Evolutionary conservation across 1,140 invertebrate species (phyloP).

Genomic region (Agrypnia vestita): DNA sequence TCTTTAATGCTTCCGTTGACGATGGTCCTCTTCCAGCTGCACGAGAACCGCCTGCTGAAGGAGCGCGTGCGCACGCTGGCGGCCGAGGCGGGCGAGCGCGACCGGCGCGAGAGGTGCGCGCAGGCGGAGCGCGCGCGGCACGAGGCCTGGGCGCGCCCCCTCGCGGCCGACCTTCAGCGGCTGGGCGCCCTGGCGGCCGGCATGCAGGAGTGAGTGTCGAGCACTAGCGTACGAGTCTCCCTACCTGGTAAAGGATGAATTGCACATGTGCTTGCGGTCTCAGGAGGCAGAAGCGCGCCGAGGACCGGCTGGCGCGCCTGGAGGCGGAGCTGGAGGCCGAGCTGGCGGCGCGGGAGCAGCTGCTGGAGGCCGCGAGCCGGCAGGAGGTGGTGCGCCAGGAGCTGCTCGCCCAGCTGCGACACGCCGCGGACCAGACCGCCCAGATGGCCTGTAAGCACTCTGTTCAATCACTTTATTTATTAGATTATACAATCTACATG

Average conservation of each 20-base stretch:
- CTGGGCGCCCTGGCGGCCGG: constrained; percentile 4
- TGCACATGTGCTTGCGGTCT: background rate
- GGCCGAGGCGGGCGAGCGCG: background rate
- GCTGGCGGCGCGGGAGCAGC: background rate
- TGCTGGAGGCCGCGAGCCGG: background rate
- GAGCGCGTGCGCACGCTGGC: background rate
- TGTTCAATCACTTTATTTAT: too few species aligned
- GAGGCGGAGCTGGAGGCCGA: constrained; percentile 12
- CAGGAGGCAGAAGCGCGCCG: constrained; percentile 12
- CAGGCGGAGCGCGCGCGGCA: background rate
- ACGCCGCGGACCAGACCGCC: background rate
- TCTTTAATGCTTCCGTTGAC: too few species aligned
- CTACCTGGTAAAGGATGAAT: too few species aligned
- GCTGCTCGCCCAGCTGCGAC: constrained; percentile 9
- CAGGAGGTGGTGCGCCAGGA: background rate
- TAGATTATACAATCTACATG: too few species aligned
- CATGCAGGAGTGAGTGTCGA: background rate
- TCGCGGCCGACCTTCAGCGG: background rate
- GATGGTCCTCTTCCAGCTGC: background rate
- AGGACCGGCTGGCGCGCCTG: background rate
- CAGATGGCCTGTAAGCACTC: constrained; percentile 3
- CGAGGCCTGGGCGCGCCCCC: background rate
- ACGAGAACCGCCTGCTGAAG: constrained; percentile 15
- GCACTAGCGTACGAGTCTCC: too few species aligned
- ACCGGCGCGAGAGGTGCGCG: background rate